These are phyloP conservation scores for Gracilinanus agilis DNA, from an alignment of 2,113 vertebrate genomes.

Conservation along the genomic window DNA sequence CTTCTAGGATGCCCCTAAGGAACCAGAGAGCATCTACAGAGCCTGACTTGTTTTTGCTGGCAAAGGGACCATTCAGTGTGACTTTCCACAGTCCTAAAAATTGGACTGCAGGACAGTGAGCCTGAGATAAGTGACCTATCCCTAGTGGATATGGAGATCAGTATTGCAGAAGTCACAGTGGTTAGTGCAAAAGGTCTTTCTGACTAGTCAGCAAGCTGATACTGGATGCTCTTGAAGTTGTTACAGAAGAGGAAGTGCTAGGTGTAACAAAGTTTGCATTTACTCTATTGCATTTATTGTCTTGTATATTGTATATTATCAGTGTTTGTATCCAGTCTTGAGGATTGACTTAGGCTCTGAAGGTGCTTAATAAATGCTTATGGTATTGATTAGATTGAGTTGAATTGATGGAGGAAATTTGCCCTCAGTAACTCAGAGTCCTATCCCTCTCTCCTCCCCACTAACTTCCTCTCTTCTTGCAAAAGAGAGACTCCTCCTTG, in stretches of 20 bases:
- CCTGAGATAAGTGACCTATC: background rate
- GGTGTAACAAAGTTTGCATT: background rate
- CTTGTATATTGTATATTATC: background rate
- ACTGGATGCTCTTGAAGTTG: background rate
- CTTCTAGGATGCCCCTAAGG: background rate
- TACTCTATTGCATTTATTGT: background rate
- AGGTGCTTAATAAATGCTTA: background rate
- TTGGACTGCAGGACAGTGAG: background rate
- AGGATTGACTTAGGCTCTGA: background rate
- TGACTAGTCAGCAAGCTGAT: background rate
- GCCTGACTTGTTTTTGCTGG: background rate
- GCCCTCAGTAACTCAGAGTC: background rate
- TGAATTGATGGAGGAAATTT: background rate
- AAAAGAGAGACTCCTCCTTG: background rate
- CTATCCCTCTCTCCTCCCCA: accelerated
- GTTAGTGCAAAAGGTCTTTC: background rate
- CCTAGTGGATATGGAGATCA: background rate
- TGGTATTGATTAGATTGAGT: background rate
- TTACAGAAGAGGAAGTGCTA: background rate
- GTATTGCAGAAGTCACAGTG: background rate
- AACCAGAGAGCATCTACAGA: background rate
- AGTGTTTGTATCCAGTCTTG: background rate
- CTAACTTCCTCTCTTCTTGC: background rate
- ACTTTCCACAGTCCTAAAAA: background rate
- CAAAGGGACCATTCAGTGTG: background rate